Evolutionary conservation across 2,113 vertebrate genomes (phyloP).

Genomic region (Seriola quinqueradiata): DNA sequence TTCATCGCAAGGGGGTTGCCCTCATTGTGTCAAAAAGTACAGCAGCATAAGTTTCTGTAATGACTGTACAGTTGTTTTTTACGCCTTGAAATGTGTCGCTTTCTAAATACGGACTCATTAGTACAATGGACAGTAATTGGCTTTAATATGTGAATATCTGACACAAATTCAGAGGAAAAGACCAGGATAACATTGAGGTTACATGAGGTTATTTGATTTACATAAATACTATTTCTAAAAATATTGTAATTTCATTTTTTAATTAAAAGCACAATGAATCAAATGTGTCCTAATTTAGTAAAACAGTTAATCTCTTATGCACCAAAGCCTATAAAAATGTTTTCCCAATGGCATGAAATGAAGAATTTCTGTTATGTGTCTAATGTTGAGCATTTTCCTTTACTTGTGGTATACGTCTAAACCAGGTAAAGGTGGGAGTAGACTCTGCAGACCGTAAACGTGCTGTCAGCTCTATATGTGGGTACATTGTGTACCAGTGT

Average conservation of each 20-base stretch:
- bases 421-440: slow-evolving; percentile 89
- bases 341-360: neutral
- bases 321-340: neutral
- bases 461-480: slow-evolving; percentile 92
- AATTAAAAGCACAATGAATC: neutral
- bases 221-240: neutral
- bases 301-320: neutral
- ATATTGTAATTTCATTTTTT: neutral
- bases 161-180: no score
- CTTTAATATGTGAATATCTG: neutral
- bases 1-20: neutral
- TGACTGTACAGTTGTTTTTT: neutral
- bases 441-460: slow-evolving; percentile 89
- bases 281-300: neutral
- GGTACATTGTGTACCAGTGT: slow-evolving; percentile 95
- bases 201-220: neutral
- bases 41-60: neutral
- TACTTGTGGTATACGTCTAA: neutral
- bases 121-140: neutral
- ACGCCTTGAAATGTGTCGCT: neutral
- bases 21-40: neutral
- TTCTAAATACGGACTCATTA: neutral
- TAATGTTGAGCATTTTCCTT: neutral
- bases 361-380: neutral
- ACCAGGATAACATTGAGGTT: neutral